These are phyloP conservation scores for Branchellion lobata DNA, from an alignment of 2,888 invertebrate species.

Conservation along the genomic window DNA sequence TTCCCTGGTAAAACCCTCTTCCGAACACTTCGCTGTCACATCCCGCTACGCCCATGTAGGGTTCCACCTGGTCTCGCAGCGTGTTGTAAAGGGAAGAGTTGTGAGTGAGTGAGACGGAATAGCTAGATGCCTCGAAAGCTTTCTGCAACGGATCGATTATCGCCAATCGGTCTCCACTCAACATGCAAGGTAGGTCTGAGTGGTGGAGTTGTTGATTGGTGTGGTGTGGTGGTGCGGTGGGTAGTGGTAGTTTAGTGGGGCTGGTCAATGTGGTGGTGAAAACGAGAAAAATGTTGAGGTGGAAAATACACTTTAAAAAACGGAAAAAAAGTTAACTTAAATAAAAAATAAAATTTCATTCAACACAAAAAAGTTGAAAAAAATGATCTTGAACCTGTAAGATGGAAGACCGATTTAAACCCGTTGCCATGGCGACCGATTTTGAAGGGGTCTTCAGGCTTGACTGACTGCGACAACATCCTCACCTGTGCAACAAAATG, in stretches of 20 bases:
- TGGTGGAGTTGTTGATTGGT: too few species aligned
- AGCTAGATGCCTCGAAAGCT: conserved; percentile 49
- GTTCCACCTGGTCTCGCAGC: conserved; percentile 55
- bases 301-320: conserved; percentile 16
- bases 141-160: conserved; percentile 56
- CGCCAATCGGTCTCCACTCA: conserved; percentile 56
- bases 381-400: conserved; percentile 60
- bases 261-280: not conserved
- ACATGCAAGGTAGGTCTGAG: conserved; percentile 53
- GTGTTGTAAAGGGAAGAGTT: conserved; percentile 41
- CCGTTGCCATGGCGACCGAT: conserved; percentile 60
- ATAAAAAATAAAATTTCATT: not conserved
- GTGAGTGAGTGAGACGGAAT: conserved; percentile 49
- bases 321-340: not conserved
- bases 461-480: conserved; percentile 56
- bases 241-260: too few species aligned
- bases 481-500: conserved; percentile 50
- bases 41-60: conserved; percentile 55
- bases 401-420: conserved; percentile 60
- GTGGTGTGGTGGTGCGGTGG: not conserved
- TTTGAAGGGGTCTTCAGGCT: conserved; percentile 57
- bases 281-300: not conserved
- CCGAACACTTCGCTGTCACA: conserved; percentile 49
- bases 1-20: conserved; percentile 54
- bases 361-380: too few species aligned